These are phyloP conservation scores for Musca domestica DNA, from an alignment of 1,140 invertebrate genomes.

Conservation along the genomic window DNA sequence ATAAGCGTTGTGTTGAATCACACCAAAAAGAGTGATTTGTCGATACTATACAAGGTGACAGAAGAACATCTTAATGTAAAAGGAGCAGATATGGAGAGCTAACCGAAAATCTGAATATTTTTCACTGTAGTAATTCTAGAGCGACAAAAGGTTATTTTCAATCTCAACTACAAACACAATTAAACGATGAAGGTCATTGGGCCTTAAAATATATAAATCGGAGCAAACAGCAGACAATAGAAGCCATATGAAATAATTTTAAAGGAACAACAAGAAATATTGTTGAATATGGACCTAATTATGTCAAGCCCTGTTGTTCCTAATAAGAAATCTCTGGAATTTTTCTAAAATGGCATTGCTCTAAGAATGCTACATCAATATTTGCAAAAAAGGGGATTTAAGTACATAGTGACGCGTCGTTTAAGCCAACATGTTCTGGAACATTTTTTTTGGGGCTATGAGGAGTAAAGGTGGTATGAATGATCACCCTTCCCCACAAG, in stretches of 20 bases:
- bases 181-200: neutral
- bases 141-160: slow-evolving; percentile 7
- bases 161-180: neutral
- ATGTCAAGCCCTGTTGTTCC: neutral
- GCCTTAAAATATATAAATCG: neutral
- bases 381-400: slow-evolving; percentile 18
- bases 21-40: too few relatives aligned
- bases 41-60: neutral
- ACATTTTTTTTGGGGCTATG: slow-evolving; percentile 43
- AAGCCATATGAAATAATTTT: neutral
- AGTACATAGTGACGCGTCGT: slow-evolving; percentile 34
- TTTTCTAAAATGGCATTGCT: neutral
- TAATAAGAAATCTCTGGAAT: neutral
- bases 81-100: too few relatives aligned
- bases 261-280: neutral
- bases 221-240: neutral
- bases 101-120: too few relatives aligned
- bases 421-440: too few relatives aligned
- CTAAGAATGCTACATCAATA: neutral
- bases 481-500: slow-evolving; percentile 33
- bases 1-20: neutral
- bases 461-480: slow-evolving; percentile 33
- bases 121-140: too few relatives aligned
- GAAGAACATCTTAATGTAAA: too few relatives aligned
- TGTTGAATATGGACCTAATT: neutral